These are phyloP conservation scores for Aphis gossypii DNA, from an alignment of 1,140 invertebrate genomes.

Conservation along the genomic window DNA sequence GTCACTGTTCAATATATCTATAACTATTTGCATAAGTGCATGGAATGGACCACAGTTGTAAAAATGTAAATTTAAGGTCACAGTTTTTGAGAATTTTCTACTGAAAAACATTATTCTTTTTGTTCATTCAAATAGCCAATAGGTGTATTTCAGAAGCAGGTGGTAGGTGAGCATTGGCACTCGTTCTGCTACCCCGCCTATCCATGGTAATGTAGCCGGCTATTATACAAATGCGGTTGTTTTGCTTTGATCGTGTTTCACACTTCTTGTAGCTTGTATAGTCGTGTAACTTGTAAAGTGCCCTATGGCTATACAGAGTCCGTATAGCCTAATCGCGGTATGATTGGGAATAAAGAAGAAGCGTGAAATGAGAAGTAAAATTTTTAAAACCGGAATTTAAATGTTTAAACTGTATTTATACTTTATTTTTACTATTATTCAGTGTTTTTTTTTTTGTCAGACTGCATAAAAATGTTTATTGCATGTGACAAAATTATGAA, in stretches of 20 bases:
- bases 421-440: background rate
- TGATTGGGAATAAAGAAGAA: slow-evolving; percentile 46
- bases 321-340: background rate
- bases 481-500: background rate
- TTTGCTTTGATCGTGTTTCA: slow-evolving; percentile 54
- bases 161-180: background rate
- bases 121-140: background rate
- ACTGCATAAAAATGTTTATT: background rate
- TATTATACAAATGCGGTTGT: slow-evolving; percentile 53
- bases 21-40: background rate
- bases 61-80: background rate
- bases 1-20: background rate
- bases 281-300: slow-evolving; percentile 45
- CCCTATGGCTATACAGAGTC: slow-evolving; percentile 38
- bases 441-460: slow-evolving; percentile 4
- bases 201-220: background rate
- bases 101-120: background rate
- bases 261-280: slow-evolving; percentile 38
- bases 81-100: slow-evolving; percentile 3
- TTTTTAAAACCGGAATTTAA: slow-evolving; percentile 36
- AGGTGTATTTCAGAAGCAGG: background rate
- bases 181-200: background rate
- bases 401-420: background rate
- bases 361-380: slow-evolving; percentile 21
- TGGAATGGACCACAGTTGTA: background rate